These are phyloP conservation scores for Penaeus vannamei DNA, from an alignment of 1,140 invertebrate species.

Conservation along the genomic window DNA sequence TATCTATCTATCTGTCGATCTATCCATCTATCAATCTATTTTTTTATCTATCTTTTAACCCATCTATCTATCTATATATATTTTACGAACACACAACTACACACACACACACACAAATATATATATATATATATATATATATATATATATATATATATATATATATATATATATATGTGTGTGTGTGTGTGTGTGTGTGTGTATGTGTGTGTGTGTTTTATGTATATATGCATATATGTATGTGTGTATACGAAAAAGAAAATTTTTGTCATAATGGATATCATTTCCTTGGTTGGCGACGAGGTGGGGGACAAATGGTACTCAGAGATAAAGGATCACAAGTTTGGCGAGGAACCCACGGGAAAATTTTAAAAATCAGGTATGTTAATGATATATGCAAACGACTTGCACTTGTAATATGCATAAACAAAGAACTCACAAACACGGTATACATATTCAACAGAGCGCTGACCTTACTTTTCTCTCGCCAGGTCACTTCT, in stretches of 20 bases:
- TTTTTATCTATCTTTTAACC: background rate
- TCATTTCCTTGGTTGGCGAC: slow-evolving; percentile 74
- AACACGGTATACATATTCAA: background rate
- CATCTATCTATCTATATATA: background rate
- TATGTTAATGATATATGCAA: slow-evolving; percentile 39
- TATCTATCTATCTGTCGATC: background rate
- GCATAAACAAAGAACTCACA: background rate
- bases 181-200: background rate
- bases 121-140: slow-evolving; percentile 28
- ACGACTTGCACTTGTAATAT: background rate
- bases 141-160: slow-evolving; percentile 28
- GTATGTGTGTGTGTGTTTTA: background rate
- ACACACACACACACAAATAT: background rate
- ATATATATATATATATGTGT: background rate
- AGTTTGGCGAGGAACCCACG: slow-evolving; percentile 70
- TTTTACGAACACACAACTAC: background rate
- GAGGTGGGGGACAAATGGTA: slow-evolving; percentile 85
- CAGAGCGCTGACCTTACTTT: background rate
- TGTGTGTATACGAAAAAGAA: background rate
- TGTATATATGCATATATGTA: background rate
- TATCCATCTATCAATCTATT: background rate
- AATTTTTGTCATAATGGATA: too few relatives aligned
- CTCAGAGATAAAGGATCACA: slow-evolving; percentile 71
- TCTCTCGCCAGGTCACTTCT: slow-evolving; percentile 83
- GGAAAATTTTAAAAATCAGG: slow-evolving; percentile 61